A percentile compares a stretch with the other conserved stretches of the same genome.
phyloP scores from a whole-genome alignment of 2,113 vertebrate species.

The Sceloporus undulatus region DNA sequence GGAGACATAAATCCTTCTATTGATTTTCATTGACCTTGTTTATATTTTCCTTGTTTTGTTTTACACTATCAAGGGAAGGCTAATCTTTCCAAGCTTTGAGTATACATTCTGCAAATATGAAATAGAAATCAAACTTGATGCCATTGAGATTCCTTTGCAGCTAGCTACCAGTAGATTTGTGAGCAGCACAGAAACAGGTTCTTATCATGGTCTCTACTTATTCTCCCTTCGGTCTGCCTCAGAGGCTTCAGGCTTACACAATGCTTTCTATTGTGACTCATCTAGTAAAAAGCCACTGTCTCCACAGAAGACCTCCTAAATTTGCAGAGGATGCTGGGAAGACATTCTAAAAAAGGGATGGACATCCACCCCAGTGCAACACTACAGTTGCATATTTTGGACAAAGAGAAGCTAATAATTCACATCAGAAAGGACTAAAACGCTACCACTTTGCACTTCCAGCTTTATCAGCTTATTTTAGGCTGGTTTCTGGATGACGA shows the following conservation, averaged over 20 bases:
- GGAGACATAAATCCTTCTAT: background rate
- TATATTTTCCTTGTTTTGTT: background rate
- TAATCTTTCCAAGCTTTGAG: conserved; percentile 21
- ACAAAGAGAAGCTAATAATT: too few relatives aligned
- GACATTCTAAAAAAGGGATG: too few relatives aligned
- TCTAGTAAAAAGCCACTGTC: background rate
- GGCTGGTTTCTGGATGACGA: too few relatives aligned
- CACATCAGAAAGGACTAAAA: too few relatives aligned
- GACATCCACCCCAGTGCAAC: too few relatives aligned
- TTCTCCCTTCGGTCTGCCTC: background rate
- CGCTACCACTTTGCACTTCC: too few relatives aligned
- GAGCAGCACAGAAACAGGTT: background rate
- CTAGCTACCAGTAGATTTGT: background rate
- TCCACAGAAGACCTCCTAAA: background rate
- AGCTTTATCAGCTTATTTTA: too few relatives aligned
- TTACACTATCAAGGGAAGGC: conserved; percentile 15
- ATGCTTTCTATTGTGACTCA: background rate
- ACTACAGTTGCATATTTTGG: too few relatives aligned
- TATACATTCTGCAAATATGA: conserved; percentile 19
- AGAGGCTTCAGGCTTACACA: background rate
- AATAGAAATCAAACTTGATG: conserved; percentile 21
- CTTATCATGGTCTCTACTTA: background rate
- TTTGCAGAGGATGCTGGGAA: too few relatives aligned
- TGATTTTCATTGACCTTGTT: conserved; percentile 39
- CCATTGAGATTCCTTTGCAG: conserved; percentile 22